phyloP scores from a whole-genome alignment of 2,797 vertebrate species.

The Melanotaenia pygmaea region DNA sequence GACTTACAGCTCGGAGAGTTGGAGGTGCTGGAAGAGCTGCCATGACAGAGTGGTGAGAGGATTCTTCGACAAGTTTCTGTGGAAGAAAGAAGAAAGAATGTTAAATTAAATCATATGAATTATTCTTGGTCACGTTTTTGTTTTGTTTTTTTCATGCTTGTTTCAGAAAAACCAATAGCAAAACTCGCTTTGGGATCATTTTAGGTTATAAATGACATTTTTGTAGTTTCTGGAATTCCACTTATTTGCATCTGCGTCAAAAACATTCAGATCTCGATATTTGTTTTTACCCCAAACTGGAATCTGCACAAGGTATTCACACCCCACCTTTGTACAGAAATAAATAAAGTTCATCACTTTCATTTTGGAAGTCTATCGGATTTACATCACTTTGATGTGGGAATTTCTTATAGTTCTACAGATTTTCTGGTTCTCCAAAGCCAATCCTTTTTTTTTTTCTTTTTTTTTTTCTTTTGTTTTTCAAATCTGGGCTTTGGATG shows the following conservation, averaged over 20 bases:
- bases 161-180: slow-evolving; percentile 33
- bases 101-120: slow-evolving; percentile 27
- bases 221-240: neutral
- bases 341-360: neutral
- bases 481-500: neutral
- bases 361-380: neutral
- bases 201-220: neutral
- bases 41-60: slow-evolving; percentile 95
- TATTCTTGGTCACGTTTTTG: neutral
- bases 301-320: neutral
- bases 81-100: slow-evolving; percentile 37
- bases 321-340: neutral
- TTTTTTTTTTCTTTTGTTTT: no score
- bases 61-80: slow-evolving; percentile 97
- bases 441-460: no score
- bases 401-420: no score
- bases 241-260: neutral
- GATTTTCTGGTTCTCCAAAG: no score
- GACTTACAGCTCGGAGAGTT: slow-evolving; percentile 97
- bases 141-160: slow-evolving; percentile 4
- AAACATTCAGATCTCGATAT: neutral
- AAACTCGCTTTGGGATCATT: neutral
- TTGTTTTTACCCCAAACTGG: neutral
- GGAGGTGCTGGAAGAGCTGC: slow-evolving; percentile 98
- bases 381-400: no score